phyloP scores from a whole-genome alignment of 2,888 invertebrate genomes.

The Candidula unifasciata region DNA sequence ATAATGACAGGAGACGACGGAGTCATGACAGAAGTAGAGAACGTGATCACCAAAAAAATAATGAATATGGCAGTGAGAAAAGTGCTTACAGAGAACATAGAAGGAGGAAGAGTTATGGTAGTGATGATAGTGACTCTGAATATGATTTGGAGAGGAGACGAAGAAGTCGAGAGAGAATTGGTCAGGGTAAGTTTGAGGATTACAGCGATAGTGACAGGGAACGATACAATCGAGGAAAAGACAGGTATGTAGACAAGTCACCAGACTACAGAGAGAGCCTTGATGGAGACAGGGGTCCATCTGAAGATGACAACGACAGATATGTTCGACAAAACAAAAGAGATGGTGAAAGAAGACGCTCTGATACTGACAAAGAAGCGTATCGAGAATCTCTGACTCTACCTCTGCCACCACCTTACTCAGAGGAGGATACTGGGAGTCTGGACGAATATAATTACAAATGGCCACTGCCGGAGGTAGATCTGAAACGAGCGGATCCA shows the following conservation, averaged over 20 bases:
- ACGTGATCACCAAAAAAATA: background rate
- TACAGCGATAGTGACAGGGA: slow-evolving; percentile 45
- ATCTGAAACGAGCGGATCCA: background rate
- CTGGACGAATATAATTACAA: background rate
- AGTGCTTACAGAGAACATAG: slow-evolving; percentile 23
- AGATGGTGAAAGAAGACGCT: background rate
- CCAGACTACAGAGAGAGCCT: background rate
- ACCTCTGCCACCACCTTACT: slow-evolving; percentile 41
- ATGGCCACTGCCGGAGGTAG: background rate
- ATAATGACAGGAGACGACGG: slow-evolving; percentile 31
- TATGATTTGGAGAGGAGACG: background rate
- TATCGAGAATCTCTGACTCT: background rate
- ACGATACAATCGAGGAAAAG: background rate
- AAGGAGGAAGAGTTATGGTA: slow-evolving; percentile 33
- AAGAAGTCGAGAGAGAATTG: slow-evolving; percentile 4
- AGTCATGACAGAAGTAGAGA: slow-evolving; percentile 27
- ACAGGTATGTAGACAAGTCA: background rate
- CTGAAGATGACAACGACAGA: slow-evolving; percentile 26
- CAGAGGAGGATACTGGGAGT: slow-evolving; percentile 30
- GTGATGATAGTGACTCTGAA: slow-evolving; percentile 29
- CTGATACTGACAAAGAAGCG: slow-evolving; percentile 1
- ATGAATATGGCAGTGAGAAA: slow-evolving; percentile 18
- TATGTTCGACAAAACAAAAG: slow-evolving; percentile 10
- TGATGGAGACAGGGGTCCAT: slow-evolving; percentile 22
- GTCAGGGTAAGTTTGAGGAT: slow-evolving; percentile 29